A percentile compares a stretch with the other conserved stretches of the same genome.
Conservation (phyloP, 2,113 vertebrate species). For the Megalops atlanticus region DNA sequence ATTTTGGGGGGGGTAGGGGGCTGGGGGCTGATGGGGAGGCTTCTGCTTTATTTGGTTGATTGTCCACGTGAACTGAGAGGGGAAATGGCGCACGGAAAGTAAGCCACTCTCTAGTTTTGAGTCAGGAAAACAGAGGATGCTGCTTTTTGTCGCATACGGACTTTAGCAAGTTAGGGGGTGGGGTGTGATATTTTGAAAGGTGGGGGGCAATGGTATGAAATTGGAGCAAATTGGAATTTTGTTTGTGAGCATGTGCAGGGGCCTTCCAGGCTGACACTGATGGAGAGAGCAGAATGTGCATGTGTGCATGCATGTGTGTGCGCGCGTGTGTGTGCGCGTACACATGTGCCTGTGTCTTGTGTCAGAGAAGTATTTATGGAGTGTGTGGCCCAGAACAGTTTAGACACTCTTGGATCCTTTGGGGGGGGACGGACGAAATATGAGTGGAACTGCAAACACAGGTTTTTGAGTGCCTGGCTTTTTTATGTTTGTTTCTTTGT, state of each 20-base stretch:
- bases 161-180: not conserved
- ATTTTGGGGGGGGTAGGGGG: too few relatives aligned
- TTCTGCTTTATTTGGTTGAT: not conserved
- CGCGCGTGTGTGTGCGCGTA: not conserved
- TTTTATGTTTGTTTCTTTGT: not conserved
- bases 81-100: not conserved
- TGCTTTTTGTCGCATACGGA: not conserved
- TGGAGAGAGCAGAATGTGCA: not conserved
- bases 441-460: not conserved
- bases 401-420: not conserved
- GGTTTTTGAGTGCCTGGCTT: not conserved
- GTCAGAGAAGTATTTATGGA: not conserved
- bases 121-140: not conserved
- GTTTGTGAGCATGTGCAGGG: not conserved
- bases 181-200: not conserved
- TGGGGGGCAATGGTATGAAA: too few relatives aligned
- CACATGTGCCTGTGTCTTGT: too few relatives aligned
- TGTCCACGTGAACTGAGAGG: not conserved
- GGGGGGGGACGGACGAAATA: too few relatives aligned
- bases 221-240: not conserved
- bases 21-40: not conserved
- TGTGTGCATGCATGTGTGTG: not conserved
- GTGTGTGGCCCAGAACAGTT: not conserved
- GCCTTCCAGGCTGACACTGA: not conserved
- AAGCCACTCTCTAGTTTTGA: not conserved